These are phyloP conservation scores for Blastomussa wellsi DNA, from an alignment of 92 coral and sea anemone species.

Conservation along the genomic window DNA sequence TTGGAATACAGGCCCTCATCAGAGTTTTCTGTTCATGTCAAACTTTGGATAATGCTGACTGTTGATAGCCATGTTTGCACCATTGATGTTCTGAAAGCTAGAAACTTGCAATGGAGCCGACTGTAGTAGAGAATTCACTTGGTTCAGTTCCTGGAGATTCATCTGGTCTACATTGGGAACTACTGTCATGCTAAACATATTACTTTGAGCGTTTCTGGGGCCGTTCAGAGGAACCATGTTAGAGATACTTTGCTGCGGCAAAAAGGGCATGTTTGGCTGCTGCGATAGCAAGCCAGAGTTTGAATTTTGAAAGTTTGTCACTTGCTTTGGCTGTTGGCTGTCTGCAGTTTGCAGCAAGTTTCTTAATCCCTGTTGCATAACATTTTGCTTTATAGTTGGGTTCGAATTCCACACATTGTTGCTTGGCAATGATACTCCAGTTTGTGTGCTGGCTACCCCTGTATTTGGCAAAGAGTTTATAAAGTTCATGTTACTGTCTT, in stretches of 20 bases:
- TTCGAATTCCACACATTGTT: slow-evolving; percentile 10
- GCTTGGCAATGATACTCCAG: background rate
- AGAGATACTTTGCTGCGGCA: slow-evolving; percentile 15
- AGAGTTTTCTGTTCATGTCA: slow-evolving; percentile 27
- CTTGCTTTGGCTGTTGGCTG: background rate
- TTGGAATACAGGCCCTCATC: background rate
- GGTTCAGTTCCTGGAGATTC: background rate
- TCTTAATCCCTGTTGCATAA: slow-evolving; percentile 26
- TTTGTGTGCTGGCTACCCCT: background rate
- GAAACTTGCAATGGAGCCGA: slow-evolving; percentile 2
- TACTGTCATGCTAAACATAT: slow-evolving; percentile 8
- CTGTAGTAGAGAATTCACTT: slow-evolving; percentile 17
- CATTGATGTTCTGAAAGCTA: slow-evolving; percentile 31
- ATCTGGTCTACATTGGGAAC: slow-evolving; percentile 16
- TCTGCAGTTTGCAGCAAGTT: slow-evolving; percentile 24
- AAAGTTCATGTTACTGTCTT: slow-evolving; percentile 47
- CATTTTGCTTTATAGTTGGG: slow-evolving; percentile 7
- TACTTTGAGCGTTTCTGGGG: slow-evolving; percentile 8
- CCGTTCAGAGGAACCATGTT: slow-evolving; percentile 28
- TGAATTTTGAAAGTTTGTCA: background rate
- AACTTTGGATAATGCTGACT: slow-evolving; percentile 4
- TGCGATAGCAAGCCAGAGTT: slow-evolving; percentile 5
- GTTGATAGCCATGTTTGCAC: slow-evolving; percentile 1
- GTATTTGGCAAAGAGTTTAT: slow-evolving; percentile 31
- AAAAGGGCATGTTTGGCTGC: background rate